Percentiles rank a stretch among this genome's conserved stretches.
Evolutionary conservation across 2,888 invertebrate genomes (phyloP).

Genomic region (Alloscopus bannaensis): DNA sequence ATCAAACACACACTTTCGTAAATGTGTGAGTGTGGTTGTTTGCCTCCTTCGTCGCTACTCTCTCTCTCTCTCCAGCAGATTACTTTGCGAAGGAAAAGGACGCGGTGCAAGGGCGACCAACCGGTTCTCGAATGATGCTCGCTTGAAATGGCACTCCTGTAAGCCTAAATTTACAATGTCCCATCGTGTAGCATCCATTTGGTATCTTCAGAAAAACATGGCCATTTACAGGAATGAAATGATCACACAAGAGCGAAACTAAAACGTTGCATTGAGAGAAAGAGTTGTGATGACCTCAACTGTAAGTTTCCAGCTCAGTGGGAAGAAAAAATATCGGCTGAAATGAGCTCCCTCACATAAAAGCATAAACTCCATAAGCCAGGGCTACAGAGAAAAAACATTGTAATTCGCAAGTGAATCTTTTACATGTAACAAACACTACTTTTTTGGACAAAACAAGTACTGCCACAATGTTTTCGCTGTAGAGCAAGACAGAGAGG

Average conservation of each 20-base stretch:
- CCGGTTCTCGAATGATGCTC: not conserved
- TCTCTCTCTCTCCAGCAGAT: not conserved
- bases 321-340: constrained; percentile 16
- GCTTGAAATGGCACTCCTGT: not conserved
- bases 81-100: not conserved
- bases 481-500: not conserved
- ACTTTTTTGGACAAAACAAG: too few species aligned
- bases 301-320: constrained; percentile 42
- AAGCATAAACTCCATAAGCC: constrained; percentile 13
- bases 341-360: not conserved
- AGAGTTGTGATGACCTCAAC: not conserved
- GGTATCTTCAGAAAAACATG: too few species aligned
- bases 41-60: too few species aligned
- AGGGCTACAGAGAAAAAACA: constrained; percentile 2
- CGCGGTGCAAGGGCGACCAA: not conserved
- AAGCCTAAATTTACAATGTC: constrained; percentile 28
- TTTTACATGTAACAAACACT: constrained; percentile 18
- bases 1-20: too few species aligned
- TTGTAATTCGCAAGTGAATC: constrained; percentile 18
- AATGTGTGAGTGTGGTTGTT: too few species aligned
- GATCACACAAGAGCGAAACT: constrained; percentile 32
- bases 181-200: too few species aligned
- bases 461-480: not conserved
- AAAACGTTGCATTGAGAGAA: constrained; percentile 13
- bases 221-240: constrained; percentile 28